phyloP scores from a whole-genome alignment of 2,113 vertebrate genomes.

The Calidris pygmaea region DNA sequence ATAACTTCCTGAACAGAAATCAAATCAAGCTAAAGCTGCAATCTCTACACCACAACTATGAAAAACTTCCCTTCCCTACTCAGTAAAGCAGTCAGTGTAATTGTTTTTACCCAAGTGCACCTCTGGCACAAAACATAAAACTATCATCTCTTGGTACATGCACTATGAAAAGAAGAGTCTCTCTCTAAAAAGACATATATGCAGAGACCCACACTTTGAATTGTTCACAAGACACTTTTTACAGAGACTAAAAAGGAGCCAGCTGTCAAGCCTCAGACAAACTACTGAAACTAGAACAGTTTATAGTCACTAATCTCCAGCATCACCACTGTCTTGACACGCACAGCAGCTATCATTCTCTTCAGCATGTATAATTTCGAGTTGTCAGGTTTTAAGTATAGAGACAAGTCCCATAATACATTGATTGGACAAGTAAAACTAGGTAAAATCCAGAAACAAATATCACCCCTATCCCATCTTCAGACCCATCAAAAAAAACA shows the following conservation, averaged over 20 bases:
- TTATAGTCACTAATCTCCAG: neutral
- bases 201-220: neutral
- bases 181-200: neutral
- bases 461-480: neutral
- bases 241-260: neutral
- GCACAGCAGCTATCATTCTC: neutral
- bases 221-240: neutral
- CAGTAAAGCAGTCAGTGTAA: neutral
- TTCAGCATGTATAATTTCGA: neutral
- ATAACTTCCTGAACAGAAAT: slow-evolving; percentile 7
- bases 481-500: neutral
- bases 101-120: neutral
- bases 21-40: neutral
- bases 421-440: neutral
- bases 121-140: neutral
- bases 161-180: neutral
- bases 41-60: neutral
- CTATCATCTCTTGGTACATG: neutral
- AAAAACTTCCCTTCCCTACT: neutral
- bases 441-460: neutral
- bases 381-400: neutral
- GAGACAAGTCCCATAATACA: neutral
- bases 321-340: neutral
- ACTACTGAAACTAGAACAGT: neutral
- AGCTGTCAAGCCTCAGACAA: neutral